These are phyloP conservation scores for Merodon equestris DNA, from an alignment of 2,888 invertebrate species.

Conservation along the genomic window DNA sequence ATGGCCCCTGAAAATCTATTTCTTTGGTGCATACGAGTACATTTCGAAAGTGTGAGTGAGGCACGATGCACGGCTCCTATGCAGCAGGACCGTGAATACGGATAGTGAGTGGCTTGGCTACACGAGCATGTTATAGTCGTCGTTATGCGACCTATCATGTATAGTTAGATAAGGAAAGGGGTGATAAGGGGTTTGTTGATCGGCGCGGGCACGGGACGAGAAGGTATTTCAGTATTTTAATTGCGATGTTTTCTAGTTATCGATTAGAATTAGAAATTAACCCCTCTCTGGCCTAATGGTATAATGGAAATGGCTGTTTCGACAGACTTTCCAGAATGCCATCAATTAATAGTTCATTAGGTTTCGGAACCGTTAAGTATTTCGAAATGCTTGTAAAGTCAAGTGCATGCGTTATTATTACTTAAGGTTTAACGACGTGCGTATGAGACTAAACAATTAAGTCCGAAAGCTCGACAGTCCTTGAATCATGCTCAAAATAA, in stretches of 20 bases:
- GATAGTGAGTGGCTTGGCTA: not conserved
- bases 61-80: conserved; percentile 22
- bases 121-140: conserved; percentile 1
- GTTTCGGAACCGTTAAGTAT: conserved; percentile 33
- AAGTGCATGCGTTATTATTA: too few species aligned
- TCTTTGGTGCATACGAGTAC: conserved; percentile 61
- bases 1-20: conserved; percentile 69
- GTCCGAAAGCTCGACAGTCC: too few species aligned
- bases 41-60: conserved; percentile 58
- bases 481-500: too few species aligned
- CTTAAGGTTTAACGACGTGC: too few species aligned
- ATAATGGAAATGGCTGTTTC: conserved; percentile 55
- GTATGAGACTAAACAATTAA: too few species aligned
- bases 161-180: not conserved
- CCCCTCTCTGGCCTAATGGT: conserved; percentile 30
- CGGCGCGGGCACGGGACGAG: not conserved
- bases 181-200: too few species aligned
- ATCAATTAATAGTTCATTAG: conserved; percentile 66
- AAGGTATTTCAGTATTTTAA: conserved; percentile 65
- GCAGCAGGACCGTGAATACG: not conserved
- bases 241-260: conserved; percentile 68
- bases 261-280: conserved; percentile 69
- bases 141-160: conserved; percentile 4
- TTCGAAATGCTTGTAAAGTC: too few species aligned
- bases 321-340: conserved; percentile 47